Conservation (phyloP, 2,113 vertebrate species). For the Theristicus caerulescens region DNA sequence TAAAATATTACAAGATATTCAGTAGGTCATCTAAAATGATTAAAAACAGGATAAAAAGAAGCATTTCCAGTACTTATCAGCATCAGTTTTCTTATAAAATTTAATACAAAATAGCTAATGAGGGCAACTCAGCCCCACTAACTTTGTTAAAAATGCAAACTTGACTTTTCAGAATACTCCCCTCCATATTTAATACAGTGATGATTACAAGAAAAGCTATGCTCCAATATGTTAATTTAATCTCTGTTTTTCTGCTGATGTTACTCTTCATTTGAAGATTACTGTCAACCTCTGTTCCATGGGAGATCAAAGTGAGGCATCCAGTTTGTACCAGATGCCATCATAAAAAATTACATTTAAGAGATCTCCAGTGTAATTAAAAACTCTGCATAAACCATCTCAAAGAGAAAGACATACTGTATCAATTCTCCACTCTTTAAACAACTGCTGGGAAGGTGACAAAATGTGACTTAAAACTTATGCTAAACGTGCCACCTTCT, state of each 20-base stretch:
- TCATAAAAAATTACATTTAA: slow-evolving; percentile 39
- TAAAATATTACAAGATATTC: slow-evolving; percentile 28
- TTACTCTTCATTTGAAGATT: slow-evolving; percentile 55
- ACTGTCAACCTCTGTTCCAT: slow-evolving; percentile 26
- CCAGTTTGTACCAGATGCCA: slow-evolving; percentile 42
- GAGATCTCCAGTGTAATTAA: slow-evolving; percentile 34
- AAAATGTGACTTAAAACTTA: neutral
- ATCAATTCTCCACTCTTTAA: neutral
- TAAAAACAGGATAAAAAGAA: neutral
- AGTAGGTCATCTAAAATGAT: slow-evolving; percentile 12
- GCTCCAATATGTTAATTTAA: slow-evolving; percentile 48
- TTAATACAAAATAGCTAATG: slow-evolving; percentile 27
- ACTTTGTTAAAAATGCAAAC: neutral
- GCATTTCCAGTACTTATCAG: neutral
- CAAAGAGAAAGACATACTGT: neutral
- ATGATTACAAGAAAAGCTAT: slow-evolving; percentile 30
- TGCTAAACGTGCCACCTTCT: neutral
- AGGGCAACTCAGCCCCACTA: neutral
- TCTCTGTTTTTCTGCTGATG: slow-evolving; percentile 58
- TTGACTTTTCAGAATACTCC: slow-evolving; percentile 22
- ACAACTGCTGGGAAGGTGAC: neutral
- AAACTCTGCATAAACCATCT: neutral
- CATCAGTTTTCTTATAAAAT: neutral
- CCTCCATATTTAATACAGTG: slow-evolving; percentile 17
- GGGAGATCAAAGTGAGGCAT: slow-evolving; percentile 37